phyloP scores from a whole-genome alignment of 92 coral and sea anemone genomes.

The Paramuricea clavata region DNA sequence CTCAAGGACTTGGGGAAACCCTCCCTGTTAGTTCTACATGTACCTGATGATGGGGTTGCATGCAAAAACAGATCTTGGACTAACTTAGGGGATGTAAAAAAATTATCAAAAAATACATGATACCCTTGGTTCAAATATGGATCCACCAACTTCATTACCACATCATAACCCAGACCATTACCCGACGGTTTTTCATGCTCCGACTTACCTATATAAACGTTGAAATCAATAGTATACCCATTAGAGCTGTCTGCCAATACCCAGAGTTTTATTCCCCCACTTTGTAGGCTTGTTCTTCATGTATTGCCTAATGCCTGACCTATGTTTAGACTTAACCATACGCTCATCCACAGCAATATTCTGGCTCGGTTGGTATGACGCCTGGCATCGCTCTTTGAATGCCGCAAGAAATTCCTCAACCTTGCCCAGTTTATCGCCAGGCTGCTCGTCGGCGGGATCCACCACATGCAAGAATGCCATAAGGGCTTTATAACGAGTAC shows the following conservation, averaged over 20 bases:
- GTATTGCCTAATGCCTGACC: conserved; percentile 70
- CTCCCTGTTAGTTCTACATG: conserved; percentile 54
- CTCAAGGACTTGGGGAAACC: conserved; percentile 67
- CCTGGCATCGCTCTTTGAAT: conserved; percentile 64
- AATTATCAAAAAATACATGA: conserved; percentile 73
- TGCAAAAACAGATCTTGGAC: conserved; percentile 64
- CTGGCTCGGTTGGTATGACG: conserved; percentile 70
- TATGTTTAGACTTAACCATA: conserved; percentile 70
- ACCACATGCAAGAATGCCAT: conserved; percentile 74
- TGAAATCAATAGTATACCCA: conserved; percentile 77
- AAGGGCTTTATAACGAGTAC: conserved; percentile 59
- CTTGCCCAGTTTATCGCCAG: conserved; percentile 67
- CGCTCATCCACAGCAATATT: conserved; percentile 67
- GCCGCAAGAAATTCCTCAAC: conserved; percentile 54
- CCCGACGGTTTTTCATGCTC: conserved; percentile 50
- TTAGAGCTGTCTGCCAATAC: conserved; percentile 62
- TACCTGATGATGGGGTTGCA: conserved; percentile 70
- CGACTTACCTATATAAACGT: conserved; percentile 61
- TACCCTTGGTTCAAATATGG: conserved; percentile 70
- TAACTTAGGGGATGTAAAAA: conserved; percentile 65
- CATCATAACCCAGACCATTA: conserved; percentile 77
- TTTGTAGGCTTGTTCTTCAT: conserved; percentile 62
- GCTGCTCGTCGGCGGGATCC: conserved; percentile 62
- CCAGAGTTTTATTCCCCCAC: conserved; percentile 66
- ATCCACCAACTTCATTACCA: conserved; percentile 67